Evolutionary conservation across 2,797 vertebrate genomes (phyloP).

Genomic region (Spea hammondii): DNA sequence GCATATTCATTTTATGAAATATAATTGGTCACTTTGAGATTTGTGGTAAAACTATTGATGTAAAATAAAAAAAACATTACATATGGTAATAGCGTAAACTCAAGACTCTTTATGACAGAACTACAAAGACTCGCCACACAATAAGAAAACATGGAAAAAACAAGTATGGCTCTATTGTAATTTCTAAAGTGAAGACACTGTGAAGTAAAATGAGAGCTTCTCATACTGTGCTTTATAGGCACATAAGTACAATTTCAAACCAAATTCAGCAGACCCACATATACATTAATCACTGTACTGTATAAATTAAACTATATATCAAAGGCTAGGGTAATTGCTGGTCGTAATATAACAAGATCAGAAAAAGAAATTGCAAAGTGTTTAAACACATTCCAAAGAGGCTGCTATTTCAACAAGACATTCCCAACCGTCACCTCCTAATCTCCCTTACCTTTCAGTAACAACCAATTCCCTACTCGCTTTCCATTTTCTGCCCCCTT

Average conservation of each 20-base stretch:
- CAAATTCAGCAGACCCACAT: conserved; percentile 5
- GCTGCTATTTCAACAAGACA: no score
- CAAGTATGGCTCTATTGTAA: not conserved
- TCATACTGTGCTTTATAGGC: conserved; percentile 6
- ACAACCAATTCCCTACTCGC: no score
- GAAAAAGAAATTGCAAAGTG: no score
- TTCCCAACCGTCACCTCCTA: no score
- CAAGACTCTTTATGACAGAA: conserved; percentile 32
- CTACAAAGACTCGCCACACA: conserved; percentile 15
- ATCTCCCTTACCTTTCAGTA: no score
- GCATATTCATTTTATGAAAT: conserved; percentile 2
- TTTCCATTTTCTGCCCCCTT: no score
- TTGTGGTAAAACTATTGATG: conserved; percentile 23
- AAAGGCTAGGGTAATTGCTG: no score
- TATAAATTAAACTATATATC: no score
- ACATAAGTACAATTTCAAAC: conserved; percentile 14
- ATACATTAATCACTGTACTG: no score
- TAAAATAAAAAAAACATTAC: conserved; percentile 27
- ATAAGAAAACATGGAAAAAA: not conserved
- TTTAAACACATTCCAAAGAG: no score
- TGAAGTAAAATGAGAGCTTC: conserved; percentile 8
- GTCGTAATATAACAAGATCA: no score
- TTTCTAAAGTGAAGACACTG: conserved; percentile 27
- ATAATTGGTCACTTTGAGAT: conserved; percentile 46
- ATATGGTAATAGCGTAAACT: conserved; percentile 11